phyloP scores from a whole-genome alignment of 1,140 invertebrate genomes.

The Glossosoma conforme region DNA sequence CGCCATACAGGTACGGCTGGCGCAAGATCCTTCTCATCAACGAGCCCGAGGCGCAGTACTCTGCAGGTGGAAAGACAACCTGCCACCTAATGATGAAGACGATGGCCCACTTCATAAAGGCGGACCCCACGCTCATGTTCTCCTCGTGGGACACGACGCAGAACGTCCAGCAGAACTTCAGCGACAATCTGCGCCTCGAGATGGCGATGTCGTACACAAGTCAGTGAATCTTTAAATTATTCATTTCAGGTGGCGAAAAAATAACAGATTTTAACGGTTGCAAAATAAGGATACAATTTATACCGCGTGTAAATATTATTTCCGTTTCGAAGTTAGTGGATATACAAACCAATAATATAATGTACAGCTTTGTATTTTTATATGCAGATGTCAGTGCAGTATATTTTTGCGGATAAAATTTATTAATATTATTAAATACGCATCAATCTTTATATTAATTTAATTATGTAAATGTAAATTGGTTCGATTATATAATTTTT shows the following conservation, averaged over 20 bases:
- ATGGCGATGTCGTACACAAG: slow-evolving; percentile 50
- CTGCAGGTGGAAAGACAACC: slow-evolving; percentile 59
- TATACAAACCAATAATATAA: too few relatives aligned
- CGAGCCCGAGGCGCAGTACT: slow-evolving; percentile 60
- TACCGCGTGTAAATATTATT: background rate
- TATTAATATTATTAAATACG: too few relatives aligned
- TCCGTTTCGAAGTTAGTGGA: slow-evolving; percentile 3
- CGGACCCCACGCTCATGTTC: slow-evolving; percentile 42
- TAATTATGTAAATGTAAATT: too few relatives aligned
- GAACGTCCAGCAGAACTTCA: slow-evolving; percentile 49
- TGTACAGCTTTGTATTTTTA: too few relatives aligned
- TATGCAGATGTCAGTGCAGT: too few relatives aligned
- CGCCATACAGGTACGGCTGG: slow-evolving; percentile 62
- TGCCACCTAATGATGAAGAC: slow-evolving; percentile 67
- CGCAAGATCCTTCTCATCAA: slow-evolving; percentile 65
- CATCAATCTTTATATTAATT: too few relatives aligned
- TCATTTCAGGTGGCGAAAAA: slow-evolving; percentile 1
- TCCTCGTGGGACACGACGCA: slow-evolving; percentile 51
- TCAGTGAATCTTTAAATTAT: slow-evolving; percentile 41
- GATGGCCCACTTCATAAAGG: slow-evolving; percentile 58
- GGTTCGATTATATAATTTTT: too few relatives aligned
- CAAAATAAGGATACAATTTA: too few relatives aligned
- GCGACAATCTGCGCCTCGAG: slow-evolving; percentile 44
- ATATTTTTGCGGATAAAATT: too few relatives aligned
- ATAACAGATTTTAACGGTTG: too few relatives aligned